These are phyloP conservation scores for Cantharis lateralis DNA, from an alignment of 2,888 invertebrate genomes.

Conservation along the genomic window DNA sequence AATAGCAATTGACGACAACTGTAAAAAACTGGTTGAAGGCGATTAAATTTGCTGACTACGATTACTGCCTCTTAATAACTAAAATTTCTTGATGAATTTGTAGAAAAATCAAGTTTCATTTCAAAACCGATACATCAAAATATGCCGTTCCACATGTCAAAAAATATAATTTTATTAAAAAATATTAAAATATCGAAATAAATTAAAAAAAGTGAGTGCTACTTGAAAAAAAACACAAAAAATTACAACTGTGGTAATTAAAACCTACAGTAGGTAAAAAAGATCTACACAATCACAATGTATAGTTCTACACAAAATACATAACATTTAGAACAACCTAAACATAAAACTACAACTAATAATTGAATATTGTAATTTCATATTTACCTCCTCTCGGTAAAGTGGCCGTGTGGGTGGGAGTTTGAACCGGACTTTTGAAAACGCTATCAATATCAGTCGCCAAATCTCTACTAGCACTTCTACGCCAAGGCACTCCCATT, in stretches of 20 bases:
- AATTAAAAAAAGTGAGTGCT: constrained; percentile 31
- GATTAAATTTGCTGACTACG: too few species aligned
- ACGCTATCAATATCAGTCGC: constrained; percentile 75
- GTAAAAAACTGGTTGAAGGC: too few species aligned
- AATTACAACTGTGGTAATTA: constrained; percentile 18
- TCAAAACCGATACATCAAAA: constrained; percentile 37
- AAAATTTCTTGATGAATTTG: not conserved
- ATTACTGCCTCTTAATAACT: too few species aligned
- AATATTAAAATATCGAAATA: constrained; percentile 30
- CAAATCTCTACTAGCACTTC: constrained; percentile 69
- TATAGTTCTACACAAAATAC: constrained; percentile 13
- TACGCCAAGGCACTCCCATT: constrained; percentile 61
- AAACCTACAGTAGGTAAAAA: constrained; percentile 13
- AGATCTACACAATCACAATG: constrained; percentile 21
- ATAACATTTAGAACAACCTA: constrained; percentile 14
- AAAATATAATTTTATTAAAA: constrained; percentile 8
- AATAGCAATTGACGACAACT: too few species aligned
- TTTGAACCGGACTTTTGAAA: constrained; percentile 61
- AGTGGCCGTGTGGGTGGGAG: constrained; percentile 59
- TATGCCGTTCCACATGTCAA: constrained; percentile 33
- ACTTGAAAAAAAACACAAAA: constrained; percentile 28
- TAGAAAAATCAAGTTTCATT: not conserved
- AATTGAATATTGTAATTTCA: constrained; percentile 34
- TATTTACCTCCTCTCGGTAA: constrained; percentile 76
- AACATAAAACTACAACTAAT: constrained; percentile 34